Evolutionary conservation across 1,140 invertebrate genomes (phyloP), one percentile per base, ranked within the genome.

Genomic region (Dysdera silvatica): DNA sequence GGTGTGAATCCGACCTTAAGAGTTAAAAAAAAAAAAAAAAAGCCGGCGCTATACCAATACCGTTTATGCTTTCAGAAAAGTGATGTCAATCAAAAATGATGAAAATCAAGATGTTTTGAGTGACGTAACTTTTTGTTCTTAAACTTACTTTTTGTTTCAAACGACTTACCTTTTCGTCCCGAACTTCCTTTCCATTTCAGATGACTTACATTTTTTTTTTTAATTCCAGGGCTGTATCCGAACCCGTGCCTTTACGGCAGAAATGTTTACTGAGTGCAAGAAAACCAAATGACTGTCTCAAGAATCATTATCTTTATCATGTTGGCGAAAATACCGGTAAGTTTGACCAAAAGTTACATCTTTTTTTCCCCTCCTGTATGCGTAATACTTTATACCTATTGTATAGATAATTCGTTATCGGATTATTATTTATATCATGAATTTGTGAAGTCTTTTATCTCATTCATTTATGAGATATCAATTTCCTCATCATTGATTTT

Each of bases 311-410:
- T 4, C 23, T 63, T 12, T 63, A 63, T 24, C 23, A 48, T 18
- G 49, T 63, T 23, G 48, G 61, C 48, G 61, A 63, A 43, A 63
- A 63, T 49, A 53, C 56, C 5, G 61, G 61, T 63, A 10, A 31
- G 53, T 56, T 6, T 16, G n/a, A 37, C n/a, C n/a, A n/a, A n/a
- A n/a, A n/a, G n/a, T n/a, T n/a, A n/a, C n/a, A n/a, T n/a, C n/a
- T 23, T 16, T 52, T 14, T 33, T 52, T 33, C 4, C 18, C 16
- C 23, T 14, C 14, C 0, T 24, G 14, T 47, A 2, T 10, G 10
- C 2, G 16, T 7, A 24, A 6, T 2, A 23, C 24, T 10, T 16
- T 10, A 12, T 28, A 23, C 29, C 8, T 4, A 16, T 51, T 51
- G 8, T 31, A 6, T 16, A 33, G 1, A 51, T 26, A 45, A 7